These are phyloP conservation scores for Clavelina lepadiformis DNA, from an alignment of 23 tunicate species.

Conservation along the genomic window DNA sequence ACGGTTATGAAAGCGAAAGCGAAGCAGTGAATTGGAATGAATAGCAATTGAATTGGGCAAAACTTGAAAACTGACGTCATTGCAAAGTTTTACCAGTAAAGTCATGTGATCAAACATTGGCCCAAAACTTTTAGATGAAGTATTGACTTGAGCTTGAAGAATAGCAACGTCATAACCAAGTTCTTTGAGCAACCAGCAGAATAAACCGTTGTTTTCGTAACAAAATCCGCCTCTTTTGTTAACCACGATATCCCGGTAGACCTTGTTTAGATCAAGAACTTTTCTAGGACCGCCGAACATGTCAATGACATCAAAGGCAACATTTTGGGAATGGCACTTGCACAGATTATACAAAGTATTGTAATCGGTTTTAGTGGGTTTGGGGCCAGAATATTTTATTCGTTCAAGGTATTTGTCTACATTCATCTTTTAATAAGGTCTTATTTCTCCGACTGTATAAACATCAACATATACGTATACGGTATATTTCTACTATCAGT, in stretches of 20 bases:
- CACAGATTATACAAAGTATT: conserved; percentile 1
- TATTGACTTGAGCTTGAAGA: conserved; percentile 10
- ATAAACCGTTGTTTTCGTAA: conserved; percentile 39
- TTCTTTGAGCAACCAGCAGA: conserved; percentile 33
- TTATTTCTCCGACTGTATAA: too few species aligned
- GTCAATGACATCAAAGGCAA: conserved; percentile 49
- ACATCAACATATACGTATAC: too few species aligned
- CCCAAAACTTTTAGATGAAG: background rate
- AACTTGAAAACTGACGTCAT: too few species aligned
- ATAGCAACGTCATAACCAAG: conserved; percentile 44
- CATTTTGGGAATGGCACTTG: conserved; percentile 10
- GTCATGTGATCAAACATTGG: conserved; percentile 36
- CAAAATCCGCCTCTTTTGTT: conserved; percentile 61
- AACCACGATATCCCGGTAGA: conserved; percentile 43
- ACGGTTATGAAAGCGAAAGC: too few species aligned
- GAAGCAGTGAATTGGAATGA: too few species aligned
- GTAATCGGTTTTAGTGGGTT: background rate
- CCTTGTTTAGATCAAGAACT: conserved; percentile 23
- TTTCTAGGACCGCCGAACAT: conserved; percentile 62
- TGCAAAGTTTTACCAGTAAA: conserved; percentile 26
- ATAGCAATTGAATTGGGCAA: too few species aligned
- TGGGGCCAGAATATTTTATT: conserved; percentile 9
- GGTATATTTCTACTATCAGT: too few species aligned
- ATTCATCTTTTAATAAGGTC: conserved; percentile 12
- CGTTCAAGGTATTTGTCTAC: conserved; percentile 12